Conservation (phyloP, 2,113 vertebrate species). For the Cyphomyrus discorhynchus region DNA sequence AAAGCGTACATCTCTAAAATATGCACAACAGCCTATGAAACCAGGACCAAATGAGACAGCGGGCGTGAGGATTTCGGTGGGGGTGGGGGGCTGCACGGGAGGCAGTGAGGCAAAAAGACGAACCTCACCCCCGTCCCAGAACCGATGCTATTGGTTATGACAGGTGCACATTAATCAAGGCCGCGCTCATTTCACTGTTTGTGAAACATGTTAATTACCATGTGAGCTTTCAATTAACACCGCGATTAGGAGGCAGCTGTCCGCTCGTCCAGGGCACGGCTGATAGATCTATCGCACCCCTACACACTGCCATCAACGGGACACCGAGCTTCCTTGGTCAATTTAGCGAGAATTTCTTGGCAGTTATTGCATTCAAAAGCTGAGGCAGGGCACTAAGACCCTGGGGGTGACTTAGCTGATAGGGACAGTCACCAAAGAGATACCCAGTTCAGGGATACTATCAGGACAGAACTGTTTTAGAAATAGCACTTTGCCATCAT, state of each 20-base stretch:
- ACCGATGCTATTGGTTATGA: slow-evolving; percentile 50
- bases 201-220: slow-evolving; percentile 42
- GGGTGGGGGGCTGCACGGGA: slow-evolving; percentile 18
- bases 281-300: neutral
- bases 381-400: neutral
- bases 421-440: neutral
- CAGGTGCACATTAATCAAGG: slow-evolving; percentile 53
- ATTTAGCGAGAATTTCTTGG: neutral
- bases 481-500: neutral
- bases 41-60: neutral
- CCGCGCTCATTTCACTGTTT: slow-evolving; percentile 34
- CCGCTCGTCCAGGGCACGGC: neutral
- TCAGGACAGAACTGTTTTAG: neutral
- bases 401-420: neutral
- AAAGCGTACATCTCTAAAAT: neutral
- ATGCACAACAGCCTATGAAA: slow-evolving; percentile 24
- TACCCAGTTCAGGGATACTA: neutral
- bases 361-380: neutral
- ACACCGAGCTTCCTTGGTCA: neutral
- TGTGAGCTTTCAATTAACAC: slow-evolving; percentile 41
- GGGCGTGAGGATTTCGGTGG: neutral
- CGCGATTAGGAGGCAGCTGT: slow-evolving; percentile 25
- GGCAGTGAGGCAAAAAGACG: slow-evolving; percentile 21
- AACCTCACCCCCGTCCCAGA: slow-evolving; percentile 41
- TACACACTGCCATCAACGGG: neutral